Evolutionary conservation across 2,113 vertebrate genomes (phyloP).

Genomic region (Lonchura striata): DNA sequence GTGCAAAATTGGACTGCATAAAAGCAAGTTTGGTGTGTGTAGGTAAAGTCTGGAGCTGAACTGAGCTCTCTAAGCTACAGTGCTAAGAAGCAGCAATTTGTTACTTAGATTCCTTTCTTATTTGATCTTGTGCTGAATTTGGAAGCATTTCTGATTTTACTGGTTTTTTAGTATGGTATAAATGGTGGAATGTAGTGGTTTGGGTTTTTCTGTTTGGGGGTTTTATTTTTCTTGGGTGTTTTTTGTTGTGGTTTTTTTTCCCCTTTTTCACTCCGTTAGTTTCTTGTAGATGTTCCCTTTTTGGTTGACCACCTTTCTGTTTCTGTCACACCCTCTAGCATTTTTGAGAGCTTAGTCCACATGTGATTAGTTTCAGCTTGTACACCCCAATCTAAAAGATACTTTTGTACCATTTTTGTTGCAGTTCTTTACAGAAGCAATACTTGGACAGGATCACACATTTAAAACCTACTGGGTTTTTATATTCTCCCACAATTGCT

Average conservation of each 20-base stretch:
- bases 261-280: neutral
- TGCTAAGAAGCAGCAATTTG: neutral
- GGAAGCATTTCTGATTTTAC: neutral
- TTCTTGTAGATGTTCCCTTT: neutral
- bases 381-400: neutral
- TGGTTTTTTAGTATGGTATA: accelerated
- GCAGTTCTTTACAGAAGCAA: neutral
- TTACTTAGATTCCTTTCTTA: neutral
- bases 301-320: neutral
- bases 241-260: neutral
- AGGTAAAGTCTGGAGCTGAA: neutral
- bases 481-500: neutral
- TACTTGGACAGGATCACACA: neutral
- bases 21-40: too few relatives aligned
- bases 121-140: neutral
- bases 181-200: neutral
- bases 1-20: neutral
- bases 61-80: neutral
- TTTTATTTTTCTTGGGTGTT: neutral
- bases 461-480: neutral
- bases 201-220: neutral
- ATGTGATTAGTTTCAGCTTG: neutral
- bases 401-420: neutral
- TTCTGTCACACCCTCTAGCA: neutral
- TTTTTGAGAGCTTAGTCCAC: neutral